Evolutionary conservation across 2,888 invertebrate species (phyloP).

Genomic region (Nycteola revayana): DNA sequence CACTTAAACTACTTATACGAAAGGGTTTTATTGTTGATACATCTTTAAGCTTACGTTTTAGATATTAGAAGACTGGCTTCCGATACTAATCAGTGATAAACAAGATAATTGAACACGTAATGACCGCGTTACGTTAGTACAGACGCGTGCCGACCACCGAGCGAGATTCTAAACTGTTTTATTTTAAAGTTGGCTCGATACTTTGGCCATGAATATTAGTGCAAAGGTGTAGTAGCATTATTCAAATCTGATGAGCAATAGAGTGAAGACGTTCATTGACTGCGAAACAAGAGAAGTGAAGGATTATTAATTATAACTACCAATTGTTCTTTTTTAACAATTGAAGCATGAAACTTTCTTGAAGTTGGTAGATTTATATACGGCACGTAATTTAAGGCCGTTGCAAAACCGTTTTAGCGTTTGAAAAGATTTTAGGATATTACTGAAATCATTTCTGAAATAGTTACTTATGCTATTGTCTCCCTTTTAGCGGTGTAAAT

Average conservation of each 20-base stretch:
- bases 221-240: slow-evolving; percentile 58
- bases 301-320: slow-evolving; percentile 35
- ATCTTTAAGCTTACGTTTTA: slow-evolving; percentile 23
- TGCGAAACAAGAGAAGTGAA: slow-evolving; percentile 36
- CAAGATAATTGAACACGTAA: slow-evolving; percentile 50
- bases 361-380: too few relatives aligned
- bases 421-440: too few relatives aligned
- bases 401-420: too few relatives aligned
- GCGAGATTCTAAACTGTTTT: slow-evolving; percentile 74
- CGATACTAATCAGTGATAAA: slow-evolving; percentile 32
- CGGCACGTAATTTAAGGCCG: too few relatives aligned
- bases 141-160: slow-evolving; percentile 59
- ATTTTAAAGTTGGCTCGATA: slow-evolving; percentile 69
- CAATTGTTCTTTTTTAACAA: slow-evolving; percentile 31
- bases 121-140: slow-evolving; percentile 41
- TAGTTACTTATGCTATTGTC: too few relatives aligned
- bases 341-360: slow-evolving; percentile 32
- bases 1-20: slow-evolving; percentile 21
- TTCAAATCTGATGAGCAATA: slow-evolving; percentile 52
- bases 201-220: slow-evolving; percentile 70
- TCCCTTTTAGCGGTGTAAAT: too few relatives aligned
- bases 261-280: slow-evolving; percentile 66
- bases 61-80: slow-evolving; percentile 27
- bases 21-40: slow-evolving; percentile 7
- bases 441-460: too few relatives aligned